Percentiles rank a stretch among this genome's conserved stretches.
Conservation (phyloP, 2,797 vertebrate genomes). For the Sandelia bainsii region DNA sequence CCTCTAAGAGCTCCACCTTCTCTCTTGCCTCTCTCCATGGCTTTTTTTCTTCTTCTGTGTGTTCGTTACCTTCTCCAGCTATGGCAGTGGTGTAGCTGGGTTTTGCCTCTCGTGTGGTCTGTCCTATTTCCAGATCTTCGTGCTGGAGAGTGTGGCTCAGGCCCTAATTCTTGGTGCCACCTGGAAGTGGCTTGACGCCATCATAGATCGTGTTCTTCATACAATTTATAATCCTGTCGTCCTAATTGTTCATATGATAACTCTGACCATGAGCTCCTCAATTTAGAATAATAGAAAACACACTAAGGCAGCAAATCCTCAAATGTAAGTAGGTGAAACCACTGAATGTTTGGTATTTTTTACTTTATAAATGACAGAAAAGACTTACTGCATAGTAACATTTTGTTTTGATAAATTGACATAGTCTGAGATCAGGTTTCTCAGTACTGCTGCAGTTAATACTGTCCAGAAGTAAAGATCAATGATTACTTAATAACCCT, state of each 20-base stretch:
- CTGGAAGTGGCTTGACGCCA: too few species aligned
- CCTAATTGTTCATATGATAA: neutral
- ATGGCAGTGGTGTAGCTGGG: too few species aligned
- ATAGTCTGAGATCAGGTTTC: neutral
- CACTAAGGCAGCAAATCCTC: neutral
- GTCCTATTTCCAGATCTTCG: neutral
- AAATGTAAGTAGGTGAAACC: neutral
- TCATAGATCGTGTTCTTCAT: too few species aligned
- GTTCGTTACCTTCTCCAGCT: neutral
- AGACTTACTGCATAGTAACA: neutral
- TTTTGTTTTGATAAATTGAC: neutral
- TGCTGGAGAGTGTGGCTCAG: neutral
- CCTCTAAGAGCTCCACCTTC: neutral
- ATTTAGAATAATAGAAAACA: neutral
- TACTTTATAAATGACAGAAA: neutral
- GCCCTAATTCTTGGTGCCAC: too few species aligned
- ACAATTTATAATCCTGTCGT: neutral
- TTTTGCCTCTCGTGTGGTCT: neutral
- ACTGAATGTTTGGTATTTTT: neutral
- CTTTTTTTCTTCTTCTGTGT: neutral
- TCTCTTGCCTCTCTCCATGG: too few species aligned
- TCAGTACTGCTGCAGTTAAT: neutral
- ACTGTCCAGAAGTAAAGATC: neutral
- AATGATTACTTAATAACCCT: conserved; percentile 8
- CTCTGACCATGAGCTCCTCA: too few species aligned